phyloP scores from a whole-genome alignment of 2,888 invertebrate genomes.

The Loripinus fragilis region DNA sequence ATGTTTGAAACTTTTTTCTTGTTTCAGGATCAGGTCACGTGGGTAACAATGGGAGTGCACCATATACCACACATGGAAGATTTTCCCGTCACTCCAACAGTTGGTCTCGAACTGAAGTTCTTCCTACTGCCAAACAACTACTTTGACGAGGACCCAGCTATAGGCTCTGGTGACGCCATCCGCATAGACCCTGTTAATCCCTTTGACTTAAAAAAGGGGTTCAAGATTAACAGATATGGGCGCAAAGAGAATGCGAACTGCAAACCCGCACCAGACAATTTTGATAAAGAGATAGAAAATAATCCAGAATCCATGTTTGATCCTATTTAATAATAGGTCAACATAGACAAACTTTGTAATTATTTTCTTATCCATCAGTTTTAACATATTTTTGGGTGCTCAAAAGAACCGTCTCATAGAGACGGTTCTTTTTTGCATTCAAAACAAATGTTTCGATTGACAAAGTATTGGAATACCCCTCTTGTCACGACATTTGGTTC shows the following conservation, averaged over 20 bases:
- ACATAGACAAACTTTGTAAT: too few species aligned
- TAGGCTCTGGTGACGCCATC: constrained; percentile 52
- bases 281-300: constrained; percentile 17
- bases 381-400: too few species aligned
- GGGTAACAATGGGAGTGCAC: constrained; percentile 60
- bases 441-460: too few species aligned
- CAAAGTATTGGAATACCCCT: too few species aligned
- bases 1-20: neutral
- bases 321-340: too few species aligned
- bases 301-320: constrained; percentile 36
- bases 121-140: constrained; percentile 52
- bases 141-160: constrained; percentile 54
- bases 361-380: too few species aligned
- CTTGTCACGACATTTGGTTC: too few species aligned
- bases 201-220: constrained; percentile 14
- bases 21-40: constrained; percentile 58
- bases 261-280: constrained; percentile 26
- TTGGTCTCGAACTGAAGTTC: constrained; percentile 49
- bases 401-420: too few species aligned
- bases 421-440: too few species aligned
- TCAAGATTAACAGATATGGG: constrained; percentile 33
- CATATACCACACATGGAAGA: constrained; percentile 64
- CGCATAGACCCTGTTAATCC: constrained; percentile 45
- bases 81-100: constrained; percentile 53
- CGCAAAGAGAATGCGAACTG: constrained; percentile 31